Conservation (phyloP, 2,113 vertebrate genomes). For the Paradisaea rubra region DNA sequence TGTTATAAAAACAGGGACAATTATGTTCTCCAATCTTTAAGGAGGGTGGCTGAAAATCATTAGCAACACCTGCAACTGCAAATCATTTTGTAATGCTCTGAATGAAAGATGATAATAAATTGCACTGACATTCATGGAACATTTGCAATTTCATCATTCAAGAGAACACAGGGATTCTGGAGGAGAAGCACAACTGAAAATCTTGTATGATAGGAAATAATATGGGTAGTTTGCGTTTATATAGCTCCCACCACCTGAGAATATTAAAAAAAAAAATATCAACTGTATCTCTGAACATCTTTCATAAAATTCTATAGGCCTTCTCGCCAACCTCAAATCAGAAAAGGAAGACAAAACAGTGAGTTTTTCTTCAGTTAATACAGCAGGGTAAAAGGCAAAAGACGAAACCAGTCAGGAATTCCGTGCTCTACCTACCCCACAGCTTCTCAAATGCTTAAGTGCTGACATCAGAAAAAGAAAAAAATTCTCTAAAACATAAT, state of each 20-base stretch:
- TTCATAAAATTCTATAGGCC: neutral
- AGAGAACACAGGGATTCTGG: conserved; percentile 31
- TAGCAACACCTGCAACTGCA: conserved; percentile 55
- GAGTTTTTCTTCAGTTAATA: neutral
- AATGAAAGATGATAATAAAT: conserved; percentile 60
- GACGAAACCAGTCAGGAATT: neutral
- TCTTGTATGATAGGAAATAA: conserved; percentile 43
- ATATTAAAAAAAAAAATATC: neutral
- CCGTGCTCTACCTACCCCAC: neutral
- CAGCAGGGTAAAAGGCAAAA: neutral
- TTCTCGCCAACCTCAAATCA: neutral
- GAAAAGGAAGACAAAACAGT: neutral
- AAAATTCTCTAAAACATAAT: neutral
- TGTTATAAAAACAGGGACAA: conserved; percentile 16
- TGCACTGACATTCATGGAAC: conserved; percentile 55
- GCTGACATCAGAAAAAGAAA: neutral
- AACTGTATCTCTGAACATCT: neutral
- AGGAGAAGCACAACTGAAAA: conserved; percentile 7
- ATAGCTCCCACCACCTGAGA: conserved; percentile 29
- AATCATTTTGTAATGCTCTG: conserved; percentile 55
- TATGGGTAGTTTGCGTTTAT: conserved; percentile 56
- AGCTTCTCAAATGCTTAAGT: neutral
- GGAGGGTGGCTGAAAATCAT: conserved; percentile 37
- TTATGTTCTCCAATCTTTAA: conserved; percentile 9
- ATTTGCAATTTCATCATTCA: conserved; percentile 54